Evolutionary conservation across 2,113 vertebrate species (phyloP), one percentile per base, ranked within the genome.

Genomic region (Ailurus styani): DNA sequence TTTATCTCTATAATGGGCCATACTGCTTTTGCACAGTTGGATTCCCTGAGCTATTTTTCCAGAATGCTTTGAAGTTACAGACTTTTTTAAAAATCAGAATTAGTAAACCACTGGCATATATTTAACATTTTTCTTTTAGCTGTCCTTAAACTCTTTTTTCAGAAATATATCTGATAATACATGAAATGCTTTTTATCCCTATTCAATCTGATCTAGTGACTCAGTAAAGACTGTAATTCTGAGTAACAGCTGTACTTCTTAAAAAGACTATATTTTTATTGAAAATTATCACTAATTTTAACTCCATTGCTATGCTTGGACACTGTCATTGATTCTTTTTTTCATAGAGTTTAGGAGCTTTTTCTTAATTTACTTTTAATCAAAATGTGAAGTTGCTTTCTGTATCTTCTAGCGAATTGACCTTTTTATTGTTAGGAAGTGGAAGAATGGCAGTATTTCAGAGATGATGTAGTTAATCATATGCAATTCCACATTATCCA

Each of bases 1-100:
- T 98, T 95, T 97, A 23, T 7, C 42, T 95, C 90, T 96, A 34
- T 95, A 97, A 95, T 2, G 13, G 86, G 96, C 93, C 97, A 98
- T 96, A 98, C 97, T 97, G 97, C 91, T 98, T 97, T 96, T 91
- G 68, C 94, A 93, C 97, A 98, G 97, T 96, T 98, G 97, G 95
- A 96, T 98, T 98, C 95, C 50, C 93, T 96, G 66, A 98, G 60
- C 90, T 97, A 85, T 94, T 97, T 95, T 97, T 87, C 37, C 55
- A 45, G 92, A 97, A 96, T 88, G 91, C 77, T 98, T 95, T 96
- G 62, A 95, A 97, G 31, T 81, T 81, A 95, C 81, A 82, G 68
- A 89, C 45, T 88, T 90, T 88, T 66, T n/a, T 5, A 70, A 92
- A 92, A 98, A 95, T 75, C 77, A 96, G 72, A 15, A 92, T 94